Conservation (phyloP, 2,797 vertebrate genomes). For the Neopelma chrysocephalum region DNA sequence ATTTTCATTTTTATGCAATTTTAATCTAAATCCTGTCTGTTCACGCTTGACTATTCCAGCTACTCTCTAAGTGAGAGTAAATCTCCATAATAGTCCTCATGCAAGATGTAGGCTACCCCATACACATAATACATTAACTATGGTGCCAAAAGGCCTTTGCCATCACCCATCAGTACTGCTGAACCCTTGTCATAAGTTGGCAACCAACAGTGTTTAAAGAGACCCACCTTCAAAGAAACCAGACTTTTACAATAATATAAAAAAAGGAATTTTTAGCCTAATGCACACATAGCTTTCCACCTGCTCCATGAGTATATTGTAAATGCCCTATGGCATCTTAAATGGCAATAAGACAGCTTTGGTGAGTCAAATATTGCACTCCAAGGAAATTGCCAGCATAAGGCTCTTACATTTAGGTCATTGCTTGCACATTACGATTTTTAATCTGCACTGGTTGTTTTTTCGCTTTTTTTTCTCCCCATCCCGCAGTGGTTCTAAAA, state of each 20-base stretch:
- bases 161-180: rapidly evolving
- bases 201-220: neutral
- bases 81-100: neutral
- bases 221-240: neutral
- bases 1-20: neutral
- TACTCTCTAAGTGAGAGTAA: neutral
- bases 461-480: neutral
- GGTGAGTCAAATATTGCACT: neutral
- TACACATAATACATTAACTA: neutral
- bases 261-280: neutral
- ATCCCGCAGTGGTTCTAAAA: neutral
- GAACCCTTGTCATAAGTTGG: neutral
- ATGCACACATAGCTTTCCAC: neutral
- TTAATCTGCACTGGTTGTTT: neutral
- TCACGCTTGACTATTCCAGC: neutral
- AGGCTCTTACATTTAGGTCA: neutral
- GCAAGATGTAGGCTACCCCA: neutral
- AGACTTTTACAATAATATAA: neutral
- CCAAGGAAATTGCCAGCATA: neutral
- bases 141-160: neutral
- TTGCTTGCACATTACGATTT: neutral
- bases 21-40: neutral
- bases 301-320: neutral
- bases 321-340: neutral
- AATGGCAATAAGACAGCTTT: neutral